Conservation (phyloP, 2,888 invertebrate species). For the Lasioglossum figueresi region DNA sequence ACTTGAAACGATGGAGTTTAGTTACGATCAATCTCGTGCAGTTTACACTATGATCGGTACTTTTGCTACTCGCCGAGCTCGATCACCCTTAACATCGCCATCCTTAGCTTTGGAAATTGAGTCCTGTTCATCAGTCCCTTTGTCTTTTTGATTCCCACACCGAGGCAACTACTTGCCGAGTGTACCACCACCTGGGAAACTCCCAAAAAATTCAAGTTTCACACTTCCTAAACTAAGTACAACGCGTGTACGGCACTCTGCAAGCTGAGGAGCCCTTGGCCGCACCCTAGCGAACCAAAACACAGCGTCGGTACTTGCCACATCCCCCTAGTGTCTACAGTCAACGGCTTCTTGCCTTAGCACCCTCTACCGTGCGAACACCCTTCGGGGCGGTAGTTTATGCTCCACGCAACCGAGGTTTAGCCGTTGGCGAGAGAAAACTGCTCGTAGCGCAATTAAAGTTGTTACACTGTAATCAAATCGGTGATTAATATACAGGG, state of each 20-base stretch:
- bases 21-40: not conserved
- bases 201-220: not conserved
- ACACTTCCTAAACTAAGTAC: not conserved
- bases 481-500: constrained; percentile 48
- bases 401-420: not conserved
- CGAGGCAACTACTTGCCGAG: not conserved
- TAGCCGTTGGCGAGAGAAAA: not conserved
- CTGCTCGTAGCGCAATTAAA: constrained; percentile 33
- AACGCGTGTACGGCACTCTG: not conserved
- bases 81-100: not conserved
- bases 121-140: not conserved
- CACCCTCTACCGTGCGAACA: not conserved
- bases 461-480: constrained; percentile 45
- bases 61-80: not conserved
- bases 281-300: not conserved
- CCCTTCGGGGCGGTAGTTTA: not conserved
- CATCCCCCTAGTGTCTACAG: not conserved
- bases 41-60: no score
- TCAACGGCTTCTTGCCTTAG: not conserved
- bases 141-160: not conserved
- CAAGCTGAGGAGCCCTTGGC: not conserved
- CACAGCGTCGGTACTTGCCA: not conserved
- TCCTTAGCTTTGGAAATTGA: not conserved
- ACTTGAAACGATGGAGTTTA: not conserved
- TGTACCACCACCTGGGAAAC: not conserved